A percentile compares a stretch with the other conserved stretches of the same genome.
Evolutionary conservation across 2,797 vertebrate species (phyloP).

Genomic region (Semotilus atromaculatus): DNA sequence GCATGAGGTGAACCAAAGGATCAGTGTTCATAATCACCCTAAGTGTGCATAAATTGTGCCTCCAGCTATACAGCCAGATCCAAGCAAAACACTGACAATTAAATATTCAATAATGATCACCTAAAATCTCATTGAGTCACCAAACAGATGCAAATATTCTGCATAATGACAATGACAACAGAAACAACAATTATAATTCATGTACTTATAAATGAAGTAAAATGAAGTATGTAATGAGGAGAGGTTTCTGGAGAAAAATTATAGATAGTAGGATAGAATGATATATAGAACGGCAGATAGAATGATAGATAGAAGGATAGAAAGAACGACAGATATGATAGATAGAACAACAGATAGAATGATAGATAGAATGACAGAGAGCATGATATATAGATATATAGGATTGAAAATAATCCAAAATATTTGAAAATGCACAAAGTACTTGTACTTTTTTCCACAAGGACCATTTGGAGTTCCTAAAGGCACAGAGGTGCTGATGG

Average conservation of each 20-base stretch:
- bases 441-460: too few relatives aligned
- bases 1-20: constrained; percentile 54
- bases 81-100: constrained; percentile 23
- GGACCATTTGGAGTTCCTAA: too few relatives aligned
- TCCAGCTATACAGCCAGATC: constrained; percentile 5
- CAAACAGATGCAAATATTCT: constrained; percentile 10
- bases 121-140: constrained; percentile 8
- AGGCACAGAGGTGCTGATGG: too few relatives aligned
- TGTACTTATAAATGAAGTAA: not conserved
- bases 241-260: not conserved
- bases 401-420: too few relatives aligned
- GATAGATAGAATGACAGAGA: too few relatives aligned
- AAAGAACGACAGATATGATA: not conserved
- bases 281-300: not conserved
- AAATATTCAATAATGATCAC: constrained; percentile 18
- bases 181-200: not conserved
- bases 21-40: constrained; percentile 46
- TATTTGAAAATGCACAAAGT: too few relatives aligned
- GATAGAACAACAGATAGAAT: not conserved
- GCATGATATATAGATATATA: too few relatives aligned
- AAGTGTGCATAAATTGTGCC: constrained; percentile 30
- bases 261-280: not conserved
- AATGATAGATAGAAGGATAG: not conserved
- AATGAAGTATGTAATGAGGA: not conserved
- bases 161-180: constrained; percentile 17